These are phyloP conservation scores for Brachyrhaphis roseni DNA, from an alignment of 2,797 vertebrate species.

Conservation along the genomic window DNA sequence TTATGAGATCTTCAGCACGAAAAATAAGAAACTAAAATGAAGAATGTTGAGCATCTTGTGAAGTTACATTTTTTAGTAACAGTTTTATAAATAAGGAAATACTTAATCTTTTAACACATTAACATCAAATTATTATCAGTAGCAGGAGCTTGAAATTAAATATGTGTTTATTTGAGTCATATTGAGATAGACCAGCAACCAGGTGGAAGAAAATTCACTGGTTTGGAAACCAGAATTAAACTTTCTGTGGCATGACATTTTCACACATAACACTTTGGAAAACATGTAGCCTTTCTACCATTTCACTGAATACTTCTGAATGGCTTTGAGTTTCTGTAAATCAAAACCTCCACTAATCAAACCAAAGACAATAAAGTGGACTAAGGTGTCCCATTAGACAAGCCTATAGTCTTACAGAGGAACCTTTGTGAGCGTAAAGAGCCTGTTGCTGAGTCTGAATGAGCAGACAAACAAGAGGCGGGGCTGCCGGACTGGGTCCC, in stretches of 20 bases:
- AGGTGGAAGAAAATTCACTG: neutral
- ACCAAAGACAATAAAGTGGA: slow-evolving; percentile 9
- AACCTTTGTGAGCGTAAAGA: slow-evolving; percentile 53
- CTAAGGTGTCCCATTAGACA: slow-evolving; percentile 54
- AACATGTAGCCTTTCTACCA: neutral
- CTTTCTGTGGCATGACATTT: neutral
- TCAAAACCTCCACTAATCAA: neutral
- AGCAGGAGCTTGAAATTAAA: too few species aligned
- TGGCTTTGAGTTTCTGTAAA: neutral
- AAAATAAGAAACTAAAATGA: too few species aligned
- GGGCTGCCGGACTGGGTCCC: slow-evolving; percentile 39
- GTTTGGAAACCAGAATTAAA: neutral
- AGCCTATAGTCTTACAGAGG: slow-evolving; percentile 46
- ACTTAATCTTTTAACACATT: too few species aligned
- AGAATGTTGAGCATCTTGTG: too few species aligned
- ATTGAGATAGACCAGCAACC: neutral
- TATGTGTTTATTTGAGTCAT: too few species aligned
- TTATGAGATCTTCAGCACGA: too few species aligned
- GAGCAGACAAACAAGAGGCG: slow-evolving; percentile 41
- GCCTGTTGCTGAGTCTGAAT: slow-evolving; percentile 44
- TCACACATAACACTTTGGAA: neutral
- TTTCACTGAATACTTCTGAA: neutral
- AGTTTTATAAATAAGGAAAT: too few species aligned
- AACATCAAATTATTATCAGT: too few species aligned
- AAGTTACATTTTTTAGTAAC: too few species aligned